phyloP scores from a whole-genome alignment of 2,888 invertebrate genomes.

The Tetramorium bicarinatum region DNA sequence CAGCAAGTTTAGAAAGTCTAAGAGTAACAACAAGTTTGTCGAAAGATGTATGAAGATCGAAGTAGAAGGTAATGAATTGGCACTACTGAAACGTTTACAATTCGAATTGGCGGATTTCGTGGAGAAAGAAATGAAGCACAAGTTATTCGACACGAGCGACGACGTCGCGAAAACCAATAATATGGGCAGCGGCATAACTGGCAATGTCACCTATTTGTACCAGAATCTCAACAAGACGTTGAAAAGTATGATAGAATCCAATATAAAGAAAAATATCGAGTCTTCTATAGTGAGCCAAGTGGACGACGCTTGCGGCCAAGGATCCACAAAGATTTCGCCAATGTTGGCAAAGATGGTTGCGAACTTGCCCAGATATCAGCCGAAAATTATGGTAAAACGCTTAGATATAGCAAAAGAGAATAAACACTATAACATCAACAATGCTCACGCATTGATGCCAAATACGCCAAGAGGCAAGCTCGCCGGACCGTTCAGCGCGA shows the following conservation, averaged over 20 bases:
- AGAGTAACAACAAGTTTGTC: conserved; percentile 71
- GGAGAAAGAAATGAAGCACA: conserved; percentile 80
- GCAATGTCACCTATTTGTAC: neutral
- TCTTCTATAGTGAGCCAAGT: conserved; percentile 59
- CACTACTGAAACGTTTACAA: conserved; percentile 80
- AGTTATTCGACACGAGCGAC: conserved; percentile 58
- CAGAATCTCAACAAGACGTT: conserved; percentile 80
- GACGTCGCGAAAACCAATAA: conserved; percentile 27
- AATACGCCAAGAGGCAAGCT: conserved; percentile 56
- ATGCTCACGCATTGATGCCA: conserved; percentile 64
- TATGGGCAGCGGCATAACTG: conserved; percentile 26
- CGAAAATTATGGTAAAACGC: conserved; percentile 78
- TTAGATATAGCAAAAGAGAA: conserved; percentile 73
- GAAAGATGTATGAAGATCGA: conserved; percentile 84
- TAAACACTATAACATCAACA: conserved; percentile 73
- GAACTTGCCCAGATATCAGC: conserved; percentile 81
- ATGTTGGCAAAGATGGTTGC: conserved; percentile 77
- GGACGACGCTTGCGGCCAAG: neutral
- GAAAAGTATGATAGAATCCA: conserved; percentile 81
- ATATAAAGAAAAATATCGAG: conserved; percentile 82
- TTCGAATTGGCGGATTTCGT: conserved; percentile 80
- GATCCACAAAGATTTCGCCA: conserved; percentile 73
- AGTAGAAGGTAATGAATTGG: conserved; percentile 81
- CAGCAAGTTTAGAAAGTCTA: conserved; percentile 52
- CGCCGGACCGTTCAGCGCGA: conserved; percentile 67